Evolutionary conservation across 2,113 vertebrate species (phyloP).

Genomic region (Pseudopodoces humilis): DNA sequence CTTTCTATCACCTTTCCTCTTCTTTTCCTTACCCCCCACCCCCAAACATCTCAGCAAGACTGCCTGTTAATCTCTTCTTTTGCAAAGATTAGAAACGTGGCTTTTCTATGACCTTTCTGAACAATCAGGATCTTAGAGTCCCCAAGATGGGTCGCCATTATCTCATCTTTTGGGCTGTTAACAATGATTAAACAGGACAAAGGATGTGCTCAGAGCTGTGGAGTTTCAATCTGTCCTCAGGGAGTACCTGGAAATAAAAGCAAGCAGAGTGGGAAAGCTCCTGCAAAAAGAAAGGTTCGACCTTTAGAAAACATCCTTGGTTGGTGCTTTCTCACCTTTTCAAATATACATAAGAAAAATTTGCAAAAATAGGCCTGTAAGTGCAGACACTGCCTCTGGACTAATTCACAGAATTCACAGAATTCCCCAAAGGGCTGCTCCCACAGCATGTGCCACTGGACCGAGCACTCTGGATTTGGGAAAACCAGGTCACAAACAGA

Average conservation of each 20-base stretch:
- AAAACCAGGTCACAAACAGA: constrained; percentile 12
- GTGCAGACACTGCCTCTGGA: background rate
- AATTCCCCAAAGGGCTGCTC: background rate
- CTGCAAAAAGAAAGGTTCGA: constrained; percentile 10
- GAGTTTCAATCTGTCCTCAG: constrained; percentile 1
- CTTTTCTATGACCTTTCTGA: constrained; percentile 62
- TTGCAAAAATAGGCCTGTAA: constrained; percentile 18
- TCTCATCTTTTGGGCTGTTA: constrained; percentile 45
- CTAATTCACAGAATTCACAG: background rate
- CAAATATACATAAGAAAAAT: constrained; percentile 22
- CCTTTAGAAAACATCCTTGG: constrained; percentile 37
- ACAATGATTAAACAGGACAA: constrained; percentile 54
- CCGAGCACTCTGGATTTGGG: background rate
- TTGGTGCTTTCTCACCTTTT: constrained; percentile 20
- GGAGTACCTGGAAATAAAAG: constrained; percentile 40
- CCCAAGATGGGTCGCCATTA: constrained; percentile 25
- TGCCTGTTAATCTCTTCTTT: constrained; percentile 47
- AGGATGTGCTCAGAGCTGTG: background rate
- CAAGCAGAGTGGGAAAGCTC: constrained; percentile 2
- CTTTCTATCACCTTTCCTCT: constrained; percentile 1
- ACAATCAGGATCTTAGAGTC: constrained; percentile 46
- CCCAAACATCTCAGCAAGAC: background rate
- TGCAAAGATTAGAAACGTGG: constrained; percentile 38
- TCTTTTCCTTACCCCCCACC: background rate
- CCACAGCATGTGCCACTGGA: background rate